Base-by-base conservation (phyloP, 2,888 invertebrate species). In the Toxonevra muliebris region DNA sequence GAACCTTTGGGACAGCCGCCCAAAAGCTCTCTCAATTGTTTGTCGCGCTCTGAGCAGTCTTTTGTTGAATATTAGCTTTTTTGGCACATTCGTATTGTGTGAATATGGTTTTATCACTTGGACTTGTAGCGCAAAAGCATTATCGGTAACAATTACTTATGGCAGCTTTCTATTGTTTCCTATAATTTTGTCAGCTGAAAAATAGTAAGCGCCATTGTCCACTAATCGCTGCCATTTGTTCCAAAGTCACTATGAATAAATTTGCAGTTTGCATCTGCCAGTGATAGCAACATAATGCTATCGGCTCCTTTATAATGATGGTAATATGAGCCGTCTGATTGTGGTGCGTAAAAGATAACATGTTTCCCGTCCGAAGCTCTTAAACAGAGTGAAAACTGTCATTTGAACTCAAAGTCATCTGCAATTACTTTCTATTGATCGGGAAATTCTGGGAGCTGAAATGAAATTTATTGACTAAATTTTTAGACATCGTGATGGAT, bases 321-420 rank as follows among this genome's bases (percentile, higher is more conserved):
- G 12, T 52, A 70, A 53, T 60, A 65, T 17, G 58, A 42, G n/a
- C 69, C 63, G 1, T 59, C 59, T 15, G 45, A 17, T 42, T 48
- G 12, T 9, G 66, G 61, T 17, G 57, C 59, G 12, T 43, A 41
- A 45, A 68, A 59, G 4, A 42, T 19, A n/a, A 66, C 60, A 19
- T 71, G 71, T 41, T 69, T 71, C 50, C 66, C 71, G 60, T 68
- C 68, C 43, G 68, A 50, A 43, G 68, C 66, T 41, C 68, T 68
- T 8, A 64, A 30, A 30, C 70, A 65, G 5, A 48, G 17, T n/a
- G 71, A 65, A 63, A 69, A 71, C 30, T 66, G 53, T 60, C 63
- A 66, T 67, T 58, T 64, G 13, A 15, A 53, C 13, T 55, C 58
- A 58, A 60, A 69, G 9, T 65, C 42, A 12, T 60, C 12, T 12